Conservation (phyloP, 2,888 invertebrate species). For the Andrena dorsata region DNA sequence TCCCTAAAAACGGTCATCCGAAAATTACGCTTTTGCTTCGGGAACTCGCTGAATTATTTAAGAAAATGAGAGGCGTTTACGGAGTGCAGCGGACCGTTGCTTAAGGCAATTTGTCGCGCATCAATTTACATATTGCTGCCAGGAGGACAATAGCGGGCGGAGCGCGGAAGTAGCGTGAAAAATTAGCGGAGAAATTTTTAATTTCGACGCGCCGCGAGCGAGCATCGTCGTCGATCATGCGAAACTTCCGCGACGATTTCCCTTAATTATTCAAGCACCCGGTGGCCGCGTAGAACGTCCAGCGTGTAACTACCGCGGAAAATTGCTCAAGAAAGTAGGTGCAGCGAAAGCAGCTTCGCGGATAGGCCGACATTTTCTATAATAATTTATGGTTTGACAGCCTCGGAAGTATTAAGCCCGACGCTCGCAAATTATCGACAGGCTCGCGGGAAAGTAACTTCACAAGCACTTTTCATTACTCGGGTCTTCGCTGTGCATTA, state of each 20-base stretch:
- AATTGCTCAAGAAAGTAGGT: conserved; percentile 14
- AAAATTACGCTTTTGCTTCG: background rate
- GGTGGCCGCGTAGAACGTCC: background rate
- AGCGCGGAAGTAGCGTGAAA: conserved; percentile 23
- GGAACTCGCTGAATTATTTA: conserved; percentile 8
- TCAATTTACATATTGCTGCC: conserved; percentile 27
- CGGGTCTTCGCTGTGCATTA: conserved; percentile 6
- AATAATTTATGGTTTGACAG: conserved; percentile 52
- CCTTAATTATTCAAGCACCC: conserved; percentile 46
- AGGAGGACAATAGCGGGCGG: conserved; percentile 3
- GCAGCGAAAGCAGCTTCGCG: conserved; percentile 5
- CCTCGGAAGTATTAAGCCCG: conserved; percentile 37
- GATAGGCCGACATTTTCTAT: conserved; percentile 45
- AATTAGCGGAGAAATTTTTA: conserved; percentile 23
- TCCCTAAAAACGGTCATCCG: background rate
- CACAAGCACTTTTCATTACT: conserved; percentile 30
- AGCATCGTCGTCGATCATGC: conserved; percentile 6
- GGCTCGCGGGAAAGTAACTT: conserved; percentile 21
- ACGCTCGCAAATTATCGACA: conserved; percentile 53
- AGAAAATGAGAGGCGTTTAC: background rate
- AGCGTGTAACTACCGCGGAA: background rate
- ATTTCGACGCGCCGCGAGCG: background rate
- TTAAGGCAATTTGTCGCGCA: conserved; percentile 6
- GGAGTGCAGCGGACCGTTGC: background rate
- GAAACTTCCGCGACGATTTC: conserved; percentile 20